Evolutionary conservation across 2,797 vertebrate genomes (phyloP).

Genomic region (Staurois parvus): DNA sequence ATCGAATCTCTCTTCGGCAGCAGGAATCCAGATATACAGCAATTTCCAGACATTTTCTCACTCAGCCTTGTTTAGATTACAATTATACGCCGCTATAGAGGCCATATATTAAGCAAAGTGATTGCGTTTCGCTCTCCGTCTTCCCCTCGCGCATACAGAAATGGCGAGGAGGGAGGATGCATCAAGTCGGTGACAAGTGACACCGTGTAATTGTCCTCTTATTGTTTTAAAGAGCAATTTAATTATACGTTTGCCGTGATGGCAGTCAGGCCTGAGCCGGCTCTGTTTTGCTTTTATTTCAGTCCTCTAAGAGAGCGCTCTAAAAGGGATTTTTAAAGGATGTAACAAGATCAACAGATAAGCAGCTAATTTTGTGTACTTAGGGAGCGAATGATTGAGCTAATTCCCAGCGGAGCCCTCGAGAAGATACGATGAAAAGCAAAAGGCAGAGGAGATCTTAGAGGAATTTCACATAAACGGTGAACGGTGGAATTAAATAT

Average conservation of each 20-base stretch:
- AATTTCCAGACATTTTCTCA: constrained; percentile 6
- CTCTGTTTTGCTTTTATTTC: constrained; percentile 65
- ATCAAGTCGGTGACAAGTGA: constrained; percentile 72
- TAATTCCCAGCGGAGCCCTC: constrained; percentile 78
- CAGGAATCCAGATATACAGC: constrained; percentile 66
- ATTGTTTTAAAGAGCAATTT: constrained; percentile 91
- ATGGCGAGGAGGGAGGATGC: constrained; percentile 66
- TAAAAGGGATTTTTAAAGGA: constrained; percentile 90
- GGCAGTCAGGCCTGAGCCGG: constrained; percentile 67
- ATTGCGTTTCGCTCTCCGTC: constrained; percentile 62
- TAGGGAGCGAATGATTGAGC: constrained; percentile 87
- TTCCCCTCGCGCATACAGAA: constrained; percentile 68
- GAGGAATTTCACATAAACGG: constrained; percentile 83
- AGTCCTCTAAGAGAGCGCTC: constrained; percentile 75
- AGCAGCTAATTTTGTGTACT: constrained; percentile 98
- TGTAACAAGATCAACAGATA: constrained; percentile 97
- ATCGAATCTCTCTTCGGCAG: constrained; percentile 63
- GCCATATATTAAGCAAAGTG: constrained; percentile 70
- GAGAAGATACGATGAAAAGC: constrained; percentile 12
- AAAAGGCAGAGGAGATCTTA: constrained; percentile 75
- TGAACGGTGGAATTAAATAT: constrained; percentile 90
- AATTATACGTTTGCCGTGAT: constrained; percentile 80
- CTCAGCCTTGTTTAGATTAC: constrained; percentile 28
- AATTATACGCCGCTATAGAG: constrained; percentile 64
- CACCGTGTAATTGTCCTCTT: constrained; percentile 75